phyloP scores from a whole-genome alignment of 92 coral and sea anemone species.

The Phenganax subtilis region DNA sequence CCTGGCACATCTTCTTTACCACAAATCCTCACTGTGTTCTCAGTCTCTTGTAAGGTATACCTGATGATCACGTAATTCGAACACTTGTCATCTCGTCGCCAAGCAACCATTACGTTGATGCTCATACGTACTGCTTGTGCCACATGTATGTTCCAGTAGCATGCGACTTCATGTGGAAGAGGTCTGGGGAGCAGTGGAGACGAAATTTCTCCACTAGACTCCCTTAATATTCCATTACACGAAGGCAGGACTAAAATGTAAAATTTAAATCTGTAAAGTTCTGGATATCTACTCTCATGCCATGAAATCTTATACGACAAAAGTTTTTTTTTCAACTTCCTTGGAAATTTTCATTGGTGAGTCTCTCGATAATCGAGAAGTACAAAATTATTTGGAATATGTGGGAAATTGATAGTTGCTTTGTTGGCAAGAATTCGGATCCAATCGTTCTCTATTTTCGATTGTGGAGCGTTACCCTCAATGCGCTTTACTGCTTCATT shows the following conservation, averaged over 20 bases:
- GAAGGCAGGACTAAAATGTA: slow-evolving; percentile 54
- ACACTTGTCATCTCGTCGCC: slow-evolving; percentile 66
- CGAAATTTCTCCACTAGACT: slow-evolving; percentile 56
- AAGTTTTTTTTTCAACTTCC: no score
- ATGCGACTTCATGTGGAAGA: slow-evolving; percentile 64
- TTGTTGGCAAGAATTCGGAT: no score
- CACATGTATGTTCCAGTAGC: slow-evolving; percentile 69
- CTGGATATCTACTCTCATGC: no score
- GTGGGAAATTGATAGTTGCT: no score
- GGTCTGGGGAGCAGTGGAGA: slow-evolving; percentile 69
- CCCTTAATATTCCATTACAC: slow-evolving; percentile 58
- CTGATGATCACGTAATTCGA: slow-evolving; percentile 52
- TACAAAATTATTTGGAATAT: no score
- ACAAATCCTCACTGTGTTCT: slow-evolving; percentile 55
- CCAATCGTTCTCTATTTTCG: no score
- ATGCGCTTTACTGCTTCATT: no score
- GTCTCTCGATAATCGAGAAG: no score
- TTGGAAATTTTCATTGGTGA: no score
- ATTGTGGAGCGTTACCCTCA: no score
- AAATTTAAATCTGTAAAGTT: not conserved
- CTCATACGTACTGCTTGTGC: slow-evolving; percentile 59
- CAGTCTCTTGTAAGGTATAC: slow-evolving; percentile 47
- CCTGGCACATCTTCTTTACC: slow-evolving; percentile 65
- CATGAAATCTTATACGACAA: no score
- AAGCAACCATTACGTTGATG: slow-evolving; percentile 55